These are phyloP conservation scores for Actinia equina DNA, from an alignment of 64 coral and sea anemone species.

Conservation along the genomic window DNA sequence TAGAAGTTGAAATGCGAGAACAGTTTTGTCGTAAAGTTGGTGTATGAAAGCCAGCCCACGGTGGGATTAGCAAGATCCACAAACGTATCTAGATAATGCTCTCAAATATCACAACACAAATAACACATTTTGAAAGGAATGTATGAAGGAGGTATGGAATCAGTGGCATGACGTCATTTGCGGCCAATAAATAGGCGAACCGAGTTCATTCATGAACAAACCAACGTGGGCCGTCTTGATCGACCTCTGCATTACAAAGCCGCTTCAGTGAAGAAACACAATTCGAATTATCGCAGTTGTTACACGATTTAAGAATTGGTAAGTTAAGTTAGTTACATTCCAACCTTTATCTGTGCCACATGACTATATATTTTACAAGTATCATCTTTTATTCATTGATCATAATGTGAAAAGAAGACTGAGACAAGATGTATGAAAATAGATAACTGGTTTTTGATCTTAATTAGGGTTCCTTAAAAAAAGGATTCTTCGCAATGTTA, in stretches of 20 bases:
- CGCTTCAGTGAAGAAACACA: background rate
- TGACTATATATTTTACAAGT: background rate
- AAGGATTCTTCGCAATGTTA: background rate
- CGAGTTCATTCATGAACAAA: background rate
- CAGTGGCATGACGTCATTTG: conserved; percentile 3
- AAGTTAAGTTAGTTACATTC: background rate
- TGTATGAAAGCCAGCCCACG: background rate
- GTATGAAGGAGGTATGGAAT: background rate
- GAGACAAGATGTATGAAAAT: background rate
- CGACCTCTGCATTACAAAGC: background rate
- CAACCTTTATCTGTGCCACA: background rate
- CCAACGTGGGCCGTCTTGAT: background rate
- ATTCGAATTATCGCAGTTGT: background rate
- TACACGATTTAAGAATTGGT: background rate
- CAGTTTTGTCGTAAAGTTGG: background rate
- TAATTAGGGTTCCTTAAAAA: background rate
- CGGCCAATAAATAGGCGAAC: background rate
- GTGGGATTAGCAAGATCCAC: background rate
- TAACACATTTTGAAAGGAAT: background rate
- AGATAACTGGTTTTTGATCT: background rate
- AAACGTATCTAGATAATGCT: background rate
- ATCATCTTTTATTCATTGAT: background rate
- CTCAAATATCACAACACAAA: background rate
- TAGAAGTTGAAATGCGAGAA: background rate
- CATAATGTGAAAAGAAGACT: background rate